Percentiles rank a stretch among this genome's conserved stretches.
Evolutionary conservation across 2,797 vertebrate species (phyloP).

Genomic region (Siniperca obscura): DNA sequence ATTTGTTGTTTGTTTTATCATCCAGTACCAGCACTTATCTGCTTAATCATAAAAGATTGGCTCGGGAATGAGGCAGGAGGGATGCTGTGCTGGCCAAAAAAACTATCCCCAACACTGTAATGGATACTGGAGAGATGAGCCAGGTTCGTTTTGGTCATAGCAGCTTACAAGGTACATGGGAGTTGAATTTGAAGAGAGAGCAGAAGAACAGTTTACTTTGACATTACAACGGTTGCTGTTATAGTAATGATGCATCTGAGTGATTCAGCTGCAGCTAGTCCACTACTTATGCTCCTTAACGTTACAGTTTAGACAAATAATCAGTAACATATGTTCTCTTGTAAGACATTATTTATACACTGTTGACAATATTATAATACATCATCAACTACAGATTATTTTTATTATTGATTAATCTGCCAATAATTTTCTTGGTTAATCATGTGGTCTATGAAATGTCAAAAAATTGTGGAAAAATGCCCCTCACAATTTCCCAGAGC

Average conservation of each 20-base stretch:
- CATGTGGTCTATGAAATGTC: background rate
- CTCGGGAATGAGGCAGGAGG: constrained; percentile 61
- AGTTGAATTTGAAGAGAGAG: constrained; percentile 46
- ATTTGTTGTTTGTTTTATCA: constrained; percentile 82
- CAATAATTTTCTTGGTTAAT: constrained; percentile 3
- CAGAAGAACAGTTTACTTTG: constrained; percentile 29
- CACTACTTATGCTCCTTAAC: background rate
- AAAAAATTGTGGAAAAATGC: background rate
- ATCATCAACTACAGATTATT: background rate
- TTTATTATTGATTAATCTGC: background rate
- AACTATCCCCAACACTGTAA: constrained; percentile 55
- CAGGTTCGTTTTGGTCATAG: constrained; percentile 42
- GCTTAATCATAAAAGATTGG: constrained; percentile 77
- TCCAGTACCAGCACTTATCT: constrained; percentile 72
- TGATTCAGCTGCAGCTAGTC: background rate
- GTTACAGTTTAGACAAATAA: background rate
- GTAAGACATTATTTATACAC: background rate
- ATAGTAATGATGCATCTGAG: constrained; percentile 9
- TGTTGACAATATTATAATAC: background rate
- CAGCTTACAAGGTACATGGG: constrained; percentile 39
- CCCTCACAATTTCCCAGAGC: background rate
- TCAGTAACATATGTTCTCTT: background rate
- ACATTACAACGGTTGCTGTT: constrained; percentile 26
- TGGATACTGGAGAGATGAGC: constrained; percentile 38
- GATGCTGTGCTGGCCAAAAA: constrained; percentile 49